Conservation (phyloP, 1,140 invertebrate species). For the Chymomyza costata region DNA sequence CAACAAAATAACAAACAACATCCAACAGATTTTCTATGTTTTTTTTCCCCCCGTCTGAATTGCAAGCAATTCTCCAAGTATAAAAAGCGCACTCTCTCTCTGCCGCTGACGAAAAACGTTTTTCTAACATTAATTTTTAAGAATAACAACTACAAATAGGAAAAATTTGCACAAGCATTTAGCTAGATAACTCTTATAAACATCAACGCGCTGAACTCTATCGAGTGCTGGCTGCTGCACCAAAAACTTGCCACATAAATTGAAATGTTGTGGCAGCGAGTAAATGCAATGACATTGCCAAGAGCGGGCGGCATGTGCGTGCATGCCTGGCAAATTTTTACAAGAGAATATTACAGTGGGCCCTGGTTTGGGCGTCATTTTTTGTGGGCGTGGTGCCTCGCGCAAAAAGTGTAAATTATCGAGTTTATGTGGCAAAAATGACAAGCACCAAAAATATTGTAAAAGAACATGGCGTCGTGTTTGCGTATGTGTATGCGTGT, state of each 20-base stretch:
- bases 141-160: too few species aligned
- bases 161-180: conserved; percentile 20
- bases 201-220: too few species aligned
- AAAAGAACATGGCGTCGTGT: conserved; percentile 23
- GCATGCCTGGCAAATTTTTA: conserved; percentile 3
- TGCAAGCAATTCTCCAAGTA: too few species aligned
- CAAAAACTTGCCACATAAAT: too few species aligned
- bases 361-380: too few species aligned
- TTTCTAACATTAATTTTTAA: too few species aligned
- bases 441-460: conserved; percentile 32
- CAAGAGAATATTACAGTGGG: conserved; percentile 5
- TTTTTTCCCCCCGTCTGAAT: conserved; percentile 23
- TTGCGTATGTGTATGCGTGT: neutral
- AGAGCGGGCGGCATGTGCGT: too few species aligned
- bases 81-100: too few species aligned
- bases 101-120: too few species aligned
- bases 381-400: neutral
- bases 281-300: neutral
- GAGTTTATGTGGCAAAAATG: conserved; percentile 49
- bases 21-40: conserved; percentile 46
- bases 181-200: too few species aligned
- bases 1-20: conserved; percentile 19
- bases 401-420: conserved; percentile 38
- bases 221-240: too few species aligned
- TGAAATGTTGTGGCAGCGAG: conserved; percentile 11